These are phyloP conservation scores for Patiria miniata DNA, from an alignment of 35 echinoderm and acorn worm species.

Conservation along the genomic window DNA sequence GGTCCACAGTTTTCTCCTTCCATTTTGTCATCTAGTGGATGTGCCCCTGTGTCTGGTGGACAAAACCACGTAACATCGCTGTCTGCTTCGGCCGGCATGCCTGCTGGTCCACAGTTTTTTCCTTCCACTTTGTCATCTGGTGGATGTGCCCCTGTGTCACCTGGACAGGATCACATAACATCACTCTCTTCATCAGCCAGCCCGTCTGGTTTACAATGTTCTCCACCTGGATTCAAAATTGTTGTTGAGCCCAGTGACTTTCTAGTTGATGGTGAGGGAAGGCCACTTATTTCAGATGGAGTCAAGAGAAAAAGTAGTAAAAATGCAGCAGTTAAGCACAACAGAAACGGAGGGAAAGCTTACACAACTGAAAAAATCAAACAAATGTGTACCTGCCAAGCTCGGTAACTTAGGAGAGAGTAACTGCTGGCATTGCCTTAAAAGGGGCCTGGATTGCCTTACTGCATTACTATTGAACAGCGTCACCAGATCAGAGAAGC, in stretches of 20 bases:
- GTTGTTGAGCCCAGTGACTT: background rate
- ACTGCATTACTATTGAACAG: background rate
- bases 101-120: too few relatives aligned
- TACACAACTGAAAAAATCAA: constrained; percentile 10
- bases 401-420: background rate
- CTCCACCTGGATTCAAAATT: background rate
- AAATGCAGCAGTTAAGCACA: background rate
- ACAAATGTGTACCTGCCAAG: background rate
- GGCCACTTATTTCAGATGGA: background rate
- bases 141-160: background rate
- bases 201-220: background rate
- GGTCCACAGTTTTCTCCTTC: too few relatives aligned
- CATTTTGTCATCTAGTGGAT: too few relatives aligned
- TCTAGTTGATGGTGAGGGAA: background rate
- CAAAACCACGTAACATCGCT: background rate
- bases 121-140: too few relatives aligned
- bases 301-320: background rate
- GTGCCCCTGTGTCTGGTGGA: background rate
- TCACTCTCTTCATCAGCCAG: background rate
- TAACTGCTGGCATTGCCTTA: background rate
- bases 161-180: background rate
- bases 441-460: background rate
- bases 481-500: constrained; percentile 6
- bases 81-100: background rate
- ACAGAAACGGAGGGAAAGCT: background rate